phyloP scores from a whole-genome alignment of 2,888 invertebrate species.

The Caenorhabditis sulstoni region DNA sequence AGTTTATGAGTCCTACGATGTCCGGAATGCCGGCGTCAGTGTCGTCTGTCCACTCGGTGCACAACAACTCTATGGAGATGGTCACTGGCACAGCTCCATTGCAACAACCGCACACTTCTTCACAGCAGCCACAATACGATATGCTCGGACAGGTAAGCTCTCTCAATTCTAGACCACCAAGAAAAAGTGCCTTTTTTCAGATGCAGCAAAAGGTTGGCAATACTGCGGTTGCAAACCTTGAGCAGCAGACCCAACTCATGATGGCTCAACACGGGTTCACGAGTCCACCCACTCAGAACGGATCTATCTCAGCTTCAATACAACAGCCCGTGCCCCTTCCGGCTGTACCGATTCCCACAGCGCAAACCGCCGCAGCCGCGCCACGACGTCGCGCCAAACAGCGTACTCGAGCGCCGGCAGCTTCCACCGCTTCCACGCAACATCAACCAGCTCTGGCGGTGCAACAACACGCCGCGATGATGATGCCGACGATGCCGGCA shows the following conservation, averaged over 20 bases:
- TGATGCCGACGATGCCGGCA: too few relatives aligned
- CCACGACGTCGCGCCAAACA: too few relatives aligned
- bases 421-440: too few relatives aligned
- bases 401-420: too few relatives aligned
- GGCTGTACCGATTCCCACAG: too few relatives aligned
- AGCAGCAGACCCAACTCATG: slow-evolving; percentile 33
- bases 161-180: neutral
- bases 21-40: slow-evolving; percentile 62
- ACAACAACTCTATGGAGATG: slow-evolving; percentile 60
- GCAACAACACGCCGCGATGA: too few relatives aligned
- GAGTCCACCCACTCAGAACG: slow-evolving; percentile 9
- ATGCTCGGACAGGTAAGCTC: slow-evolving; percentile 7
- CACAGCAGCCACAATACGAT: slow-evolving; percentile 15
- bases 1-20: slow-evolving; percentile 65
- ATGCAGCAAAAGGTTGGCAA: slow-evolving; percentile 19
- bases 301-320: too few relatives aligned
- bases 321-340: too few relatives aligned
- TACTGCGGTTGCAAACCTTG: neutral
- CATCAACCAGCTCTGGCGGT: too few relatives aligned
- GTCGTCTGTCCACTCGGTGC: slow-evolving; percentile 63
- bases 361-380: too few relatives aligned
- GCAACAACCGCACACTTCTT: slow-evolving; percentile 13
- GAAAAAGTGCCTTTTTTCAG: slow-evolving; percentile 1
- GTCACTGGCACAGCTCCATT: slow-evolving; percentile 30
- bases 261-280: slow-evolving; percentile 36